Evolutionary conservation across 1,140 invertebrate genomes (phyloP), one percentile per base, ranked within the genome.

Genomic region (Brachionus rubens): DNA sequence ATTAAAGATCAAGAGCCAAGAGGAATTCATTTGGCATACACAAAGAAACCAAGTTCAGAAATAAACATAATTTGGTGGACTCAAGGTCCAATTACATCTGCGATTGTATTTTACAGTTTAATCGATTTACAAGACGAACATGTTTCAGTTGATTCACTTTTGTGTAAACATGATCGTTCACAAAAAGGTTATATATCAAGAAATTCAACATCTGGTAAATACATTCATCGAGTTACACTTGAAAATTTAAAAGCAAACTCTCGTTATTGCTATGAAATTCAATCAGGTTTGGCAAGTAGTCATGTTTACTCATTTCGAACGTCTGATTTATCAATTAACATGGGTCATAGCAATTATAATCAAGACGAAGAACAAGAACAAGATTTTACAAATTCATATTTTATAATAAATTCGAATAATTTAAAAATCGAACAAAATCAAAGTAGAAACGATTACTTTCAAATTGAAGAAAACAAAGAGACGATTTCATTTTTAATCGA

Each of bases 251-350:
- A 36, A n/a, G 28, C 56, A 10, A 40, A 40, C 19, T 30, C 28
- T 16, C 56, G 56, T 30, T 62, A 62, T 16, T 62, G 56, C 30
- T 62, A 62, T 21, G 56, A 62, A 40, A 62, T 62, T 36, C 56
- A 62, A 40, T 62, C 56, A 9, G 56, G 56, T 19, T 21, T 33
- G 14, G 56, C 56, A 36, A 62, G 30, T 40, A 62, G 56, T 16
- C 56, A 62, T 9, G 21, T 41, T 40, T 62, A 62, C 33, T 16
- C 56, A n/a, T 62, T 62, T 21, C 28, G 56, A 0, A 41, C 56
- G 2, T 36, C 28, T 1, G 56, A 62, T 40, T 1, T 40, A 33
- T 62, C 56, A n/a, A 62, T 62, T 21, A 62, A 41, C 33, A 62
- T 40, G 21, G 56, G 28, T 10, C 33, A 14, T 16, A 19, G 36